Evolutionary conservation across 2,797 vertebrate genomes (phyloP).

Genomic region (Emydoidea blandingii): DNA sequence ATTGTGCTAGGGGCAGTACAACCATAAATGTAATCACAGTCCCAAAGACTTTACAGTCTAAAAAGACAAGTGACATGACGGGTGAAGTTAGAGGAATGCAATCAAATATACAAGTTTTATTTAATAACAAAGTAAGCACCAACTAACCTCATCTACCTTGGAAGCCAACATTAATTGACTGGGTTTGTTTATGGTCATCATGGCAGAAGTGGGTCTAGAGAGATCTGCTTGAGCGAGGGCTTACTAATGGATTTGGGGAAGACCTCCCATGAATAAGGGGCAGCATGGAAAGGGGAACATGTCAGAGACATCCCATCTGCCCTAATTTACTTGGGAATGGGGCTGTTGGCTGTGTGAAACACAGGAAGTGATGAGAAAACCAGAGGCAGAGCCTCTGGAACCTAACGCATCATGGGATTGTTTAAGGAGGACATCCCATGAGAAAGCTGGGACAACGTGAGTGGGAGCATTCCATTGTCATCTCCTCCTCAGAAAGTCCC

Average conservation of each 20-base stretch:
- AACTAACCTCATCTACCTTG: background rate
- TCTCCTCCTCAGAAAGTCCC: slow-evolving; percentile 58
- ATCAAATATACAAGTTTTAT: slow-evolving; percentile 22
- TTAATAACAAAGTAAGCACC: slow-evolving; percentile 37
- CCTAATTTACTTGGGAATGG: slow-evolving; percentile 50
- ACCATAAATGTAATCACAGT: background rate
- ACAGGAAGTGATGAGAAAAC: slow-evolving; percentile 67
- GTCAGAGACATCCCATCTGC: slow-evolving; percentile 54
- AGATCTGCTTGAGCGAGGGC: slow-evolving; percentile 30
- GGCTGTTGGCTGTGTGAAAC: slow-evolving; percentile 66
- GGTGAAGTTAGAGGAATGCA: slow-evolving; percentile 21
- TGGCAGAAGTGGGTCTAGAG: slow-evolving; percentile 54
- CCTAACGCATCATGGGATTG: slow-evolving; percentile 49
- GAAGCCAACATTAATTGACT: slow-evolving; percentile 55
- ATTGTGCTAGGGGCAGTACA: background rate
- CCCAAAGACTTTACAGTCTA: background rate
- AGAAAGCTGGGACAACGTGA: slow-evolving; percentile 13
- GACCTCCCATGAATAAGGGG: slow-evolving; percentile 42
- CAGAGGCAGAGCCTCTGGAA: slow-evolving; percentile 70
- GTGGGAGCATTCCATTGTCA: slow-evolving; percentile 48
- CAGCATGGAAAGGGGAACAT: slow-evolving; percentile 37
- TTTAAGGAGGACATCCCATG: slow-evolving; percentile 63
- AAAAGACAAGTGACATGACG: background rate
- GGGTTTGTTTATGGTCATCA: slow-evolving; percentile 29
- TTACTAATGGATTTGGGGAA: background rate